Conservation (phyloP, 64 coral and sea anemone genomes). For the Dendronephthya gigantea region DNA sequence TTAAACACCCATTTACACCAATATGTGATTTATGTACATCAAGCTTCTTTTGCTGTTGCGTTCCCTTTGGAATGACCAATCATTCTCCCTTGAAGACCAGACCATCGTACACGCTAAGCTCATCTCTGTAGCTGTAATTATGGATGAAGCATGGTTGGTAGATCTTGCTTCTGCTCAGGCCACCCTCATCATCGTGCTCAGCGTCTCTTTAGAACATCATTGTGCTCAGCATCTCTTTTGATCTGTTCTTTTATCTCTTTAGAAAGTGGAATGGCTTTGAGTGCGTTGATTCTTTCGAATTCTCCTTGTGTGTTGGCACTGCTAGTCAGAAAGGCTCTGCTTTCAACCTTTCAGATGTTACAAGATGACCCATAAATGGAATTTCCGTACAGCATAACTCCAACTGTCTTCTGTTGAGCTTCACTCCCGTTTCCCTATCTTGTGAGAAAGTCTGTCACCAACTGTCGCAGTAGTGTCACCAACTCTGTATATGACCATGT, state of each 20-base stretch:
- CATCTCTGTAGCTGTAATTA: too few relatives aligned
- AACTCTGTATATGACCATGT: slow-evolving; percentile 11
- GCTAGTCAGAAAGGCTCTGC: slow-evolving; percentile 14
- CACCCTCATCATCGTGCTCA: not conserved
- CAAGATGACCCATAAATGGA: slow-evolving; percentile 17
- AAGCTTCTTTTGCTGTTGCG: not conserved
- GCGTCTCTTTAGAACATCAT: not conserved
- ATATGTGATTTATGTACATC: not conserved
- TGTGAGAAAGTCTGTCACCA: not conserved
- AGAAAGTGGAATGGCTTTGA: not conserved
- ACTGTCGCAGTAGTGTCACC: not conserved
- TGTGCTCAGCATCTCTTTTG: not conserved
- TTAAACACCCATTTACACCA: not conserved
- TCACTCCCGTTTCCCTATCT: not conserved
- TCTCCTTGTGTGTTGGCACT: too few relatives aligned
- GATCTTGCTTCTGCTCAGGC: not conserved
- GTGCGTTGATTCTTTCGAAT: too few relatives aligned
- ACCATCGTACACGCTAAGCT: too few relatives aligned
- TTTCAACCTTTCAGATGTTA: not conserved
- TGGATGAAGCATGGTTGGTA: too few relatives aligned
- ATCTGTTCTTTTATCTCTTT: not conserved
- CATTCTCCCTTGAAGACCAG: not conserved
- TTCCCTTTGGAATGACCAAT: not conserved
- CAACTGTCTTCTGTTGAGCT: slow-evolving; percentile 11
- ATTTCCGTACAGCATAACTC: slow-evolving; percentile 6